These are phyloP conservation scores for Brachyhypopomus gauderio DNA, from an alignment of 2,113 vertebrate species.

Conservation along the genomic window DNA sequence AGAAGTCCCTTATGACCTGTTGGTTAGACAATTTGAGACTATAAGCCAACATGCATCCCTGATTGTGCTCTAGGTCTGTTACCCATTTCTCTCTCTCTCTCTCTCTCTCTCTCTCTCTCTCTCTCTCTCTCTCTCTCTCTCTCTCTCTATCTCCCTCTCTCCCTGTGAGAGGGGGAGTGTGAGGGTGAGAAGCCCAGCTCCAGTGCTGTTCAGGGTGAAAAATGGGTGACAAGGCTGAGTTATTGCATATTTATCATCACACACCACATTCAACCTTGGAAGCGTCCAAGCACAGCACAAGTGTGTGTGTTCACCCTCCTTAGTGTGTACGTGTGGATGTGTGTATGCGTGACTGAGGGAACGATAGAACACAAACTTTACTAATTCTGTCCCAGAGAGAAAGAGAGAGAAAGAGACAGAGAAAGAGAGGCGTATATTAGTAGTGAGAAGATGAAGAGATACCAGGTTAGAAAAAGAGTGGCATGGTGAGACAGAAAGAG, in stretches of 20 bases:
- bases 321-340: neutral
- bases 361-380: conserved; percentile 36
- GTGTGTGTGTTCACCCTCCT: no score
- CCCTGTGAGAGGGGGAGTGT: neutral
- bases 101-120: no score
- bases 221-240: conserved; percentile 16
- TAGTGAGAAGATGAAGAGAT: conserved; percentile 12
- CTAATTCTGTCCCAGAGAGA: conserved; percentile 41
- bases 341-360: conserved; percentile 15
- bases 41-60: neutral
- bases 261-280: conserved; percentile 19
- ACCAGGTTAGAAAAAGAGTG: neutral
- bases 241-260: conserved; percentile 19
- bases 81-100: no score
- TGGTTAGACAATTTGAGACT: conserved; percentile 16
- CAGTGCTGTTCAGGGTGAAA: conserved; percentile 15
- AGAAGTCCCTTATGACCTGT: conserved; percentile 32
- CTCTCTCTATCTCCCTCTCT: no score
- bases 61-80: neutral
- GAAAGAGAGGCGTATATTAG: neutral
- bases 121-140: no score
- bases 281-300: conserved; percentile 4
- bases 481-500: neutral
- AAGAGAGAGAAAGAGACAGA: conserved; percentile 1
- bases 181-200: neutral